Percentiles rank a stretch among this genome's conserved stretches.
phyloP scores from a whole-genome alignment of 2,797 vertebrate genomes.

The Naso thynnoides region DNA sequence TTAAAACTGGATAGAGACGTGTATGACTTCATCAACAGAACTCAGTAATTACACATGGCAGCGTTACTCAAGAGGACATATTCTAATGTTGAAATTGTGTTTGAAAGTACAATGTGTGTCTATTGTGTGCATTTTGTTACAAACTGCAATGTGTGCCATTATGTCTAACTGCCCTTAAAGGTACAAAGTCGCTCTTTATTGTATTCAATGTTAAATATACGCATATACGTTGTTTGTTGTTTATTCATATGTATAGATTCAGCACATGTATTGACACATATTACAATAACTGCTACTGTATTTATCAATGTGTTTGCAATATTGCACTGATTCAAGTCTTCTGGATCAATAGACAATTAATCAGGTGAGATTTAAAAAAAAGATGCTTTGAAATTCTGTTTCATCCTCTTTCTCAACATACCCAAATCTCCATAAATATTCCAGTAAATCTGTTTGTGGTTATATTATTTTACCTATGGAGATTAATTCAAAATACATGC shows the following conservation, averaged over 20 bases:
- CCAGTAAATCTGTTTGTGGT: conserved; percentile 44
- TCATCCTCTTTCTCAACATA: conserved; percentile 15
- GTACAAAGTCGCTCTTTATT: not conserved
- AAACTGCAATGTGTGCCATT: not conserved
- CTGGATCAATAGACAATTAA: conserved; percentile 23
- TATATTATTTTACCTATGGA: conserved; percentile 71
- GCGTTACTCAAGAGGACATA: conserved; percentile 15
- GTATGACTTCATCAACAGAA: conserved; percentile 28
- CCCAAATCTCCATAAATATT: conserved; percentile 37
- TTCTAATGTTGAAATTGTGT: not conserved
- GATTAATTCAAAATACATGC: conserved; percentile 72
- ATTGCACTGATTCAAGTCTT: not conserved
- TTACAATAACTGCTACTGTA: not conserved
- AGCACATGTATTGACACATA: not conserved
- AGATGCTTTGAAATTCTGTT: conserved; percentile 25
- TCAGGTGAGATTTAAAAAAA: conserved; percentile 2
- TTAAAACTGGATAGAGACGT: conserved; percentile 27
- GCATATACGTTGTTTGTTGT: too few relatives aligned
- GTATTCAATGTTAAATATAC: conserved; percentile 1
- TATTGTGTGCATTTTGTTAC: not conserved
- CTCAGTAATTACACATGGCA: conserved; percentile 11
- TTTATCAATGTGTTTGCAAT: not conserved
- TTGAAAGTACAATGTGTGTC: conserved; percentile 3
- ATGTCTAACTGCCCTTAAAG: not conserved
- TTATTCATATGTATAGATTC: not conserved